A percentile compares a stretch with the other conserved stretches of the same genome.
Conservation (phyloP, 2,888 invertebrate species). For the Cheilosia urbana region DNA sequence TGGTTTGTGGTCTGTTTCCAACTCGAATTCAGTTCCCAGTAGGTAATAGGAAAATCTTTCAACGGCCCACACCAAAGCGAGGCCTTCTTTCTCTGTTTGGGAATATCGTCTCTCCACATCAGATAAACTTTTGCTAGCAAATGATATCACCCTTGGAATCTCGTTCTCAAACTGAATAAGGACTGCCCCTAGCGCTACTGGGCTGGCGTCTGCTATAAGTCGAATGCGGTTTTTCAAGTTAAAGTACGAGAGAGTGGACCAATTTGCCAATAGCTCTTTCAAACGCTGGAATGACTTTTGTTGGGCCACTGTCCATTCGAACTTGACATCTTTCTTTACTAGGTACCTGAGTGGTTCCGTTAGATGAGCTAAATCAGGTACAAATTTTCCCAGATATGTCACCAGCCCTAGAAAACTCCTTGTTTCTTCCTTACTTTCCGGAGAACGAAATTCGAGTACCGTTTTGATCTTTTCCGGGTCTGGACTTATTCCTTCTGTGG, state of each 20-base stretch:
- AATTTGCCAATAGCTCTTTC: slow-evolving; percentile 65
- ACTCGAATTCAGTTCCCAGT: slow-evolving; percentile 44
- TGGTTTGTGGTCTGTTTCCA: slow-evolving; percentile 47
- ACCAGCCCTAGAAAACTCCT: slow-evolving; percentile 78
- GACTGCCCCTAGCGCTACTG: slow-evolving; percentile 30
- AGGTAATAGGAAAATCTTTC: slow-evolving; percentile 7
- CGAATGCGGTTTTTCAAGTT: slow-evolving; percentile 76
- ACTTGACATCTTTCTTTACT: slow-evolving; percentile 72
- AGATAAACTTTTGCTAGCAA: slow-evolving; percentile 80
- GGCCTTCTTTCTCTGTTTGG: slow-evolving; percentile 56
- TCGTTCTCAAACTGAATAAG: slow-evolving; percentile 76
- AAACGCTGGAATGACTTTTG: slow-evolving; percentile 77
- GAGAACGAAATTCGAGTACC: too few relatives aligned
- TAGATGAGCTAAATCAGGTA: too few relatives aligned
- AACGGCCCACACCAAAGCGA: neutral
- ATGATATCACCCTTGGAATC: slow-evolving; percentile 79
- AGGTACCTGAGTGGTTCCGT: slow-evolving; percentile 77
- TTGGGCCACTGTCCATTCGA: slow-evolving; percentile 77
- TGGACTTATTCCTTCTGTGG: too few relatives aligned
- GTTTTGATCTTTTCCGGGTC: too few relatives aligned
- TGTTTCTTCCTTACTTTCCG: slow-evolving; percentile 75
- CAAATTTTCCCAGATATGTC: slow-evolving; percentile 78
- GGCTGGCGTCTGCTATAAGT: slow-evolving; percentile 11
- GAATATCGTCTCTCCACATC: slow-evolving; percentile 78
- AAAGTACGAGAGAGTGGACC: slow-evolving; percentile 75